phyloP scores from a whole-genome alignment of 2,797 vertebrate species.

The Pseudochromis fuscus region DNA sequence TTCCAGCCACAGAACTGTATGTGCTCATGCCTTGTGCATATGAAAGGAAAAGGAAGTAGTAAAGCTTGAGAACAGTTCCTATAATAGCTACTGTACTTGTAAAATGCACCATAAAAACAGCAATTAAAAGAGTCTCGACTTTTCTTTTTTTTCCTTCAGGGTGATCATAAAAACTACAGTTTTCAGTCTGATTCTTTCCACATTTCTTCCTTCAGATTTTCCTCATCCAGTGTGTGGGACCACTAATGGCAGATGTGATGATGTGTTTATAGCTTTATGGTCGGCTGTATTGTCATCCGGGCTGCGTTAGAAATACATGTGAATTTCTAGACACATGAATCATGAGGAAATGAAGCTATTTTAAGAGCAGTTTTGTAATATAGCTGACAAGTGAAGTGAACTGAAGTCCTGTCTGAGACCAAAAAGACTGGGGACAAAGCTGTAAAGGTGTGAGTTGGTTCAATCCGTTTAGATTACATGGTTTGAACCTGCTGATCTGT shows the following conservation, averaged over 20 bases:
- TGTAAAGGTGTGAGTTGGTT: slow-evolving; percentile 6
- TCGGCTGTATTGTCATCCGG: slow-evolving; percentile 32
- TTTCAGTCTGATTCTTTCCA: not conserved
- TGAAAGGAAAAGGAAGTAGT: slow-evolving; percentile 67
- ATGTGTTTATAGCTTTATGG: slow-evolving; percentile 35
- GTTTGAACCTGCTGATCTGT: too few relatives aligned
- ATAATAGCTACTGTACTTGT: slow-evolving; percentile 28
- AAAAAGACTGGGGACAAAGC: not conserved
- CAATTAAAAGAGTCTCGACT: slow-evolving; percentile 7
- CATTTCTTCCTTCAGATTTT: not conserved
- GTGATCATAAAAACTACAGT: not conserved
- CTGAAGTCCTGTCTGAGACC: slow-evolving; percentile 2
- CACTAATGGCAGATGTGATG: slow-evolving; percentile 3
- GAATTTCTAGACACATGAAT: not conserved
- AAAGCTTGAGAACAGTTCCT: slow-evolving; percentile 50
- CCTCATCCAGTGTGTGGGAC: not conserved
- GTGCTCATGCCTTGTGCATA: slow-evolving; percentile 7
- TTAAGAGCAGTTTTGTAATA: slow-evolving; percentile 40
- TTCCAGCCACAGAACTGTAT: slow-evolving; percentile 10
- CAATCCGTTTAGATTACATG: not conserved
- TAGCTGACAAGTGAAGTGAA: slow-evolving; percentile 9
- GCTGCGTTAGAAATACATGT: slow-evolving; percentile 2
- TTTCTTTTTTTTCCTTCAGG: not conserved
- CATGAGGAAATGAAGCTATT: slow-evolving; percentile 56
- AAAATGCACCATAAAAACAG: slow-evolving; percentile 40